These are phyloP conservation scores for Amblyjoppa fuscipennis DNA, from an alignment of 2,888 invertebrate genomes.

Conservation along the genomic window DNA sequence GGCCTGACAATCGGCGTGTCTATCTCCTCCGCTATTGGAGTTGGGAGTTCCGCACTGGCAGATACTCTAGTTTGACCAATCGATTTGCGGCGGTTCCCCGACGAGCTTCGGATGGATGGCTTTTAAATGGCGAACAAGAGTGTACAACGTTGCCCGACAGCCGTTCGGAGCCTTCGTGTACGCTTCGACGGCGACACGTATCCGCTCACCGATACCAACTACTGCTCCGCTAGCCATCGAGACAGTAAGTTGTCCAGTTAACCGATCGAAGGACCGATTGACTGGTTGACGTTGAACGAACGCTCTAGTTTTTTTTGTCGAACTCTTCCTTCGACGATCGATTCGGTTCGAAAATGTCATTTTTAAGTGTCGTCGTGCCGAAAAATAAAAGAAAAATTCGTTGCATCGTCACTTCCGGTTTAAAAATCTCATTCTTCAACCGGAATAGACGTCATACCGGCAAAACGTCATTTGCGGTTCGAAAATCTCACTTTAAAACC, in stretches of 20 bases:
- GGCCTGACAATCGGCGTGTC: slow-evolving; percentile 19
- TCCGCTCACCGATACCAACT: background rate
- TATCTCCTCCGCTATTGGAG: background rate
- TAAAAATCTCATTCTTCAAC: no score
- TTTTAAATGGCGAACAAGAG: slow-evolving; percentile 50
- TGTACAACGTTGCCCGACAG: background rate
- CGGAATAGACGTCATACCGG: no score
- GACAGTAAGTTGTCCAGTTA: slow-evolving; percentile 12
- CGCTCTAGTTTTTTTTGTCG: slow-evolving; percentile 32
- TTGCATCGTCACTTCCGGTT: no score
- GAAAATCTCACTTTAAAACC: no score
- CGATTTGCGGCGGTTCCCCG: slow-evolving; percentile 40
- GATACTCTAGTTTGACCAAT: slow-evolving; percentile 50
- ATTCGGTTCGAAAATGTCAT: background rate
- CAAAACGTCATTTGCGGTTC: no score
- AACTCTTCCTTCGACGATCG: slow-evolving; percentile 20
- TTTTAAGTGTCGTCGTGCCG: no score
- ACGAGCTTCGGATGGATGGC: slow-evolving; percentile 51
- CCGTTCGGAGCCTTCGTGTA: background rate
- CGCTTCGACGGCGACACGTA: slow-evolving; percentile 2
- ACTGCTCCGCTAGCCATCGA: slow-evolving; percentile 7
- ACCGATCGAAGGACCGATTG: slow-evolving; percentile 43
- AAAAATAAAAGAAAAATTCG: no score
- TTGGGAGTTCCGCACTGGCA: background rate
- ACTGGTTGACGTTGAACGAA: slow-evolving; percentile 57